Evolutionary conservation across 2,113 vertebrate genomes (phyloP).

Genomic region (Tragelaphus imberbis): DNA sequence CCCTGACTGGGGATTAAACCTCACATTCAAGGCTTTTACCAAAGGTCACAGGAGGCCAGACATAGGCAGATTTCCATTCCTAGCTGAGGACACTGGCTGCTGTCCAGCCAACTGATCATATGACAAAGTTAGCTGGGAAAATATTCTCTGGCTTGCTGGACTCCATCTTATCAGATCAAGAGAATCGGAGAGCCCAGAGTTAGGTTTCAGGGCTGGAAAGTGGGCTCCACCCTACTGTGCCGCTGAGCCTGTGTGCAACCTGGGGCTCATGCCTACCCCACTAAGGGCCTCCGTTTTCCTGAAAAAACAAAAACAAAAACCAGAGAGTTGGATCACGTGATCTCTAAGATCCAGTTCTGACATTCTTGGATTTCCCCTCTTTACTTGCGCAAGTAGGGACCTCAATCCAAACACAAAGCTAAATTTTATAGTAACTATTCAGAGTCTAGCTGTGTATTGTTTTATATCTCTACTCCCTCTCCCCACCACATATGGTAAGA

Average conservation of each 20-base stretch:
- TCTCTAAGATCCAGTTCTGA: not conserved
- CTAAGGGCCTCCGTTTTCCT: not conserved
- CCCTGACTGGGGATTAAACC: not conserved
- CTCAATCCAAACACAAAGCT: not conserved
- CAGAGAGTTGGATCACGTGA: not conserved
- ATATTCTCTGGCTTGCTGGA: not conserved
- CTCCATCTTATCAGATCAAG: constrained; percentile 39
- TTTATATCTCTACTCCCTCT: not conserved
- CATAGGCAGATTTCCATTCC: not conserved
- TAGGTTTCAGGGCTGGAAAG: constrained; percentile 28
- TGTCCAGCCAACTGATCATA: not conserved
- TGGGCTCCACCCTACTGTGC: not conserved
- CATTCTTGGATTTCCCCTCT: not conserved
- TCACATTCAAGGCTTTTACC: not conserved
- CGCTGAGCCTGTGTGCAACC: not conserved
- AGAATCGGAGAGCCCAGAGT: not conserved
- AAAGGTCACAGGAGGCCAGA: not conserved
- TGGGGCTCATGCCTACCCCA: not conserved
- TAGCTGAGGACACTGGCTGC: not conserved
- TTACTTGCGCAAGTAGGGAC: not conserved
- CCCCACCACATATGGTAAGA: not conserved
- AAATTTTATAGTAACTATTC: not conserved
- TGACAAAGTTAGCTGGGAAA: constrained; percentile 27
- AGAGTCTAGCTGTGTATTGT: not conserved
- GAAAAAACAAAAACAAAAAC: not conserved